A percentile compares a stretch with the other conserved stretches of the same genome.
phyloP scores from a whole-genome alignment of 2,888 invertebrate genomes.

The Cepaea hortensis region DNA sequence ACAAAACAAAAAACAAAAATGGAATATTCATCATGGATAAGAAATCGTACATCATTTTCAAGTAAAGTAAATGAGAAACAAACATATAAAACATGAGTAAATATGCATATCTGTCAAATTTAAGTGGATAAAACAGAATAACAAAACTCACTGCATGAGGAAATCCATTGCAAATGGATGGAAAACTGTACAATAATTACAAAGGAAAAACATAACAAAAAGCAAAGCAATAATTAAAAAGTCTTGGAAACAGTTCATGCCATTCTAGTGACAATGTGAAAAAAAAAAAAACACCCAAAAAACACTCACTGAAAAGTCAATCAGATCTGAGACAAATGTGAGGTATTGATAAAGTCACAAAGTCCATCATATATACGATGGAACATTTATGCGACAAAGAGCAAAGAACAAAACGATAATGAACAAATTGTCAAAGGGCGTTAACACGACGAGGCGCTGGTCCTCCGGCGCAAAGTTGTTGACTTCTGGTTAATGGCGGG shows the following conservation, averaged over 20 bases:
- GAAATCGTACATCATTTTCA: too few species aligned
- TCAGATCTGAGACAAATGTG: conserved; percentile 10
- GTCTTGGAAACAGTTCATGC: neutral
- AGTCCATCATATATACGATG: too few species aligned
- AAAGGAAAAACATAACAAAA: conserved; percentile 11
- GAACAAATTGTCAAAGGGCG: neutral
- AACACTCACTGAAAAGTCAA: neutral
- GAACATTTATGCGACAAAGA: neutral
- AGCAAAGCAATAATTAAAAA: neutral
- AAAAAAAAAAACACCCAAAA: too few species aligned
- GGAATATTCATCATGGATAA: neutral
- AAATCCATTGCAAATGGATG: neutral
- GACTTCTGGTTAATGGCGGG: conserved; percentile 51
- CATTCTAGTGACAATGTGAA: too few species aligned
- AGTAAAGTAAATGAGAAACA: neutral
- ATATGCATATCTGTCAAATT: neutral
- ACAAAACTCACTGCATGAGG: neutral
- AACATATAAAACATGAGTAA: neutral
- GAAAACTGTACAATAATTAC: neutral
- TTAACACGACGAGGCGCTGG: conserved; percentile 57
- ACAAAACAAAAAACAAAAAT: neutral
- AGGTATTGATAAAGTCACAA: conserved; percentile 21
- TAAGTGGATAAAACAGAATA: neutral
- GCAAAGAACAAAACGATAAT: neutral
- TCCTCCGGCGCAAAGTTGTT: conserved; percentile 51